phyloP scores from a whole-genome alignment of 2,888 invertebrate species.

The Eupithecia tripunctaria region DNA sequence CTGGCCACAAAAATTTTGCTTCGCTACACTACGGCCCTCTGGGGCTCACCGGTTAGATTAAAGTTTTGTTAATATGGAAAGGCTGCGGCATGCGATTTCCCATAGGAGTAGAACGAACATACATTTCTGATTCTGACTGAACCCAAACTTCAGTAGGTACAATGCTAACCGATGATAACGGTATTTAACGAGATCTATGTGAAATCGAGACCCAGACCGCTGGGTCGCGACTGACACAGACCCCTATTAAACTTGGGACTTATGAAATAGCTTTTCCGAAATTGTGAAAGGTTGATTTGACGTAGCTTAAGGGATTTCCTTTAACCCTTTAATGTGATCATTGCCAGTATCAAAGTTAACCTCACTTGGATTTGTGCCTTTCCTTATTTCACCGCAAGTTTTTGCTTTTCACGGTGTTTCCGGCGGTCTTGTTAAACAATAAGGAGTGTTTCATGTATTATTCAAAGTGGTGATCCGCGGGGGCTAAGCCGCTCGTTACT shows the following conservation, averaged over 20 bases:
- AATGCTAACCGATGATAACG: conserved; percentile 55
- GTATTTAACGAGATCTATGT: conserved; percentile 47
- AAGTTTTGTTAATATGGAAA: conserved; percentile 75
- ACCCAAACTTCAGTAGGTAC: conserved; percentile 50
- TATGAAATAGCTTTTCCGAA: conserved; percentile 51
- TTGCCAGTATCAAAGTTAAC: conserved; percentile 11
- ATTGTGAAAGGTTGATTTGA: conserved; percentile 55
- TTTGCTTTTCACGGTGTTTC: not conserved
- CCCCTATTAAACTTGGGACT: conserved; percentile 54
- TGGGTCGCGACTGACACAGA: conserved; percentile 43
- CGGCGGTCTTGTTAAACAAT: conserved; percentile 28
- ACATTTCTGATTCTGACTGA: conserved; percentile 55
- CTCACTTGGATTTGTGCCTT: not conserved
- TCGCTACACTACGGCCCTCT: conserved; percentile 48
- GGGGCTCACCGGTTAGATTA: conserved; percentile 66
- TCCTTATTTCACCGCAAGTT: conserved; percentile 1
- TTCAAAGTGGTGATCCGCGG: conserved; percentile 64
- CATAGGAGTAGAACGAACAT: conserved; percentile 63
- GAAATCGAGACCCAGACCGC: conserved; percentile 37
- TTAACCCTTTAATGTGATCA: conserved; percentile 35
- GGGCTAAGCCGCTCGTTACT: conserved; percentile 58
- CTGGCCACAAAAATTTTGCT: conserved; percentile 70
- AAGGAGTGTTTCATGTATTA: conserved; percentile 70
- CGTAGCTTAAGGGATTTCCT: conserved; percentile 45
- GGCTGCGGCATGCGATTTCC: conserved; percentile 68